Evolutionary conservation across 2,888 invertebrate genomes (phyloP).

Genomic region (Nematopogon swammerdamellus): DNA sequence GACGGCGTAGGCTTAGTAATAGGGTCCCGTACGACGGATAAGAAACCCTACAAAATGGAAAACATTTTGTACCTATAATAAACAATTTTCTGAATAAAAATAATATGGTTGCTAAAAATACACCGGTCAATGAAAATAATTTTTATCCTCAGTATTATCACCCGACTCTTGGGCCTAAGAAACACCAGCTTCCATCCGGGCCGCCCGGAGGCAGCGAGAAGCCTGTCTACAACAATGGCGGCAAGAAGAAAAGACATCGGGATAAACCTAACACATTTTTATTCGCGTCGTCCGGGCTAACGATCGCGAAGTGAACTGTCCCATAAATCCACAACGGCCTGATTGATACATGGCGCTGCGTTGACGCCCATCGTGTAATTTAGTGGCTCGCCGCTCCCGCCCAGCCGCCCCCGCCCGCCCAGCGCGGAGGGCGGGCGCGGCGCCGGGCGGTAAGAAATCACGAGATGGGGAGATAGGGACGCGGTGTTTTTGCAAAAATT

Average conservation of each 20-base stretch:
- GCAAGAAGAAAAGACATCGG: slow-evolving; percentile 11
- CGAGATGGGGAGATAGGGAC: neutral
- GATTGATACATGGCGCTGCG: slow-evolving; percentile 59
- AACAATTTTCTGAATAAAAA: too few relatives aligned
- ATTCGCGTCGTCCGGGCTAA: slow-evolving; percentile 31
- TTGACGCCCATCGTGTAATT: slow-evolving; percentile 64
- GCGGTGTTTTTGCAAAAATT: neutral
- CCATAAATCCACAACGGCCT: slow-evolving; percentile 47
- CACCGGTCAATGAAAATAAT: too few relatives aligned
- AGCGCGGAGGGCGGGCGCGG: slow-evolving; percentile 11
- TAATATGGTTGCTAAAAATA: too few relatives aligned
- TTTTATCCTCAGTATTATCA: too few relatives aligned
- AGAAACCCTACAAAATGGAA: too few relatives aligned
- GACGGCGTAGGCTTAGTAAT: too few relatives aligned
- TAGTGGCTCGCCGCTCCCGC: slow-evolving; percentile 61
- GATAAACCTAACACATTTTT: slow-evolving; percentile 50
- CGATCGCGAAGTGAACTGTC: slow-evolving; percentile 53
- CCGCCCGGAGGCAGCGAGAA: too few relatives aligned
- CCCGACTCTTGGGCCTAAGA: too few relatives aligned
- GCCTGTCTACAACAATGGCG: neutral
- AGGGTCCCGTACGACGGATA: too few relatives aligned
- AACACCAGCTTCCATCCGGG: too few relatives aligned
- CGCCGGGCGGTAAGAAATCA: neutral
- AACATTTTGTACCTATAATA: too few relatives aligned
- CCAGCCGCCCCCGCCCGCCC: slow-evolving; percentile 53